Conservation (phyloP, 2,113 vertebrate genomes). For the Ophthalmolycus amberensis region DNA sequence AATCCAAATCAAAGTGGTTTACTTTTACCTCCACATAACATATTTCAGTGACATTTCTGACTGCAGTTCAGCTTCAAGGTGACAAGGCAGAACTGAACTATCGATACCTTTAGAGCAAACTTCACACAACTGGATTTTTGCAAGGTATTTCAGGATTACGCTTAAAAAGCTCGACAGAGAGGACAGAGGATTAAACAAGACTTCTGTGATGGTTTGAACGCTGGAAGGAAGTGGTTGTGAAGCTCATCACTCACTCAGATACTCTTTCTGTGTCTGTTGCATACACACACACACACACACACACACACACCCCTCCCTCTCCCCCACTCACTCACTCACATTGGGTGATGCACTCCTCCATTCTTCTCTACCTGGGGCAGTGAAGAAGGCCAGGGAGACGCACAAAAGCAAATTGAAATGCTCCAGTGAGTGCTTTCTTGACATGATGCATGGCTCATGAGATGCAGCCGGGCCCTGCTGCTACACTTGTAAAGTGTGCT, state of each 20-base stretch:
- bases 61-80: constrained; percentile 48
- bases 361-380: constrained; percentile 80
- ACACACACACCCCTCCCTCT: not conserved
- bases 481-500: constrained; percentile 57
- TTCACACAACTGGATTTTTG: constrained; percentile 65
- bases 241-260: constrained; percentile 64
- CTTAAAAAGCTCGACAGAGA: constrained; percentile 52
- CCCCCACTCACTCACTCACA: constrained; percentile 61
- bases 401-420: constrained; percentile 85
- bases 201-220: constrained; percentile 65
- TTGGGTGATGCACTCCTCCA: constrained; percentile 71
- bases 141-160: constrained; percentile 65
- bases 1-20: not conserved
- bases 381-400: constrained; percentile 68
- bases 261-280: constrained; percentile 39
- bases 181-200: constrained; percentile 63
- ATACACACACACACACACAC: not conserved
- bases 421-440: constrained; percentile 83
- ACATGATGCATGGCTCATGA: constrained; percentile 80
- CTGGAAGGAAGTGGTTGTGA: constrained; percentile 65
- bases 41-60: not conserved
- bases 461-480: constrained; percentile 66
- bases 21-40: not conserved
- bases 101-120: constrained; percentile 33
- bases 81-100: constrained; percentile 33